phyloP scores from a whole-genome alignment of 2,888 invertebrate genomes.

The Helleia helle region DNA sequence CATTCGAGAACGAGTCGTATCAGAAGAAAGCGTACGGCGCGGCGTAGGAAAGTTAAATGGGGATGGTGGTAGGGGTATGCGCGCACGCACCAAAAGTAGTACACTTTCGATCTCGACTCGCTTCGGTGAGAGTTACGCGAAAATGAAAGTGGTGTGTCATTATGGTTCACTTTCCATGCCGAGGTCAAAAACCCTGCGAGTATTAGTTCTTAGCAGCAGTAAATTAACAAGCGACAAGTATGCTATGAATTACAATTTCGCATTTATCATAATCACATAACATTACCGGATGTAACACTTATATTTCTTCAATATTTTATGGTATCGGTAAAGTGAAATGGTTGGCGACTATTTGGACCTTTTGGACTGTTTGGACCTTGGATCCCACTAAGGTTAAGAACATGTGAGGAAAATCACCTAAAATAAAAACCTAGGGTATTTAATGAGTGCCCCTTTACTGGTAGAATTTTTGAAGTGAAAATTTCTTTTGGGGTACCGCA shows the following conservation, averaged over 20 bases:
- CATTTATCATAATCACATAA: not conserved
- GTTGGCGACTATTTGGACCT: too few species aligned
- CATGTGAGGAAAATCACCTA: too few species aligned
- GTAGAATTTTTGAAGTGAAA: too few species aligned
- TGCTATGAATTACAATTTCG: slow-evolving; percentile 16
- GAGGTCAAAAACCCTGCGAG: slow-evolving; percentile 58
- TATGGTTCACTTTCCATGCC: slow-evolving; percentile 67
- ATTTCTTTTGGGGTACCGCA: too few species aligned
- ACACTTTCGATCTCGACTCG: slow-evolving; percentile 70
- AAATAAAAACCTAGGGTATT: too few species aligned
- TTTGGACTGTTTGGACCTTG: too few species aligned
- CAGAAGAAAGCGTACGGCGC: slow-evolving; percentile 64
- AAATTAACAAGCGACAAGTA: slow-evolving; percentile 42
- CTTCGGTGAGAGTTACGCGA: slow-evolving; percentile 73
- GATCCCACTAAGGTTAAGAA: too few species aligned
- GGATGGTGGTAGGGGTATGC: slow-evolving; percentile 38
- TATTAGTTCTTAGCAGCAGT: slow-evolving; percentile 38
- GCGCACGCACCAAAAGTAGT: slow-evolving; percentile 68
- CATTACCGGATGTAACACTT: too few species aligned
- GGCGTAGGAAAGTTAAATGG: slow-evolving; percentile 58
- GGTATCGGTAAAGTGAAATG: too few species aligned
- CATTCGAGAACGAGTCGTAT: slow-evolving; percentile 33
- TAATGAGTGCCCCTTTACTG: too few species aligned
- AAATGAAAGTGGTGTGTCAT: slow-evolving; percentile 76
- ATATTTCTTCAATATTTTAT: too few species aligned